These are phyloP conservation scores for Diorhabda sublineata DNA, from an alignment of 1,140 invertebrate genomes.

Conservation along the genomic window DNA sequence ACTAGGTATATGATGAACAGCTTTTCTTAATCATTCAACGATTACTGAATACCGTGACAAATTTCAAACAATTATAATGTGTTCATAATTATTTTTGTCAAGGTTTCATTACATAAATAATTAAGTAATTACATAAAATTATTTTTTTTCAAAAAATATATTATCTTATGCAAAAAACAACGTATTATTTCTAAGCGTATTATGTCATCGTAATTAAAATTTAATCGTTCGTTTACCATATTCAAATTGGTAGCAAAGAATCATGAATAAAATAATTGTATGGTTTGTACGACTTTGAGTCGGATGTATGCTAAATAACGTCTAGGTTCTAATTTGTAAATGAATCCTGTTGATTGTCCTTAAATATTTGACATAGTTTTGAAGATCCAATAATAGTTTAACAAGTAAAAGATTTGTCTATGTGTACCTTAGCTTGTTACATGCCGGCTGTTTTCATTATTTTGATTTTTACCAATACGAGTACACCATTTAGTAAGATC, in stretches of 20 bases:
- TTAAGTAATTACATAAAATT: background rate
- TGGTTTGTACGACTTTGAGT: too few species aligned
- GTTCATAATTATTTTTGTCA: slow-evolving; percentile 3
- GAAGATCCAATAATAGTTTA: too few species aligned
- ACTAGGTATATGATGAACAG: background rate
- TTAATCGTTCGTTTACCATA: slow-evolving; percentile 2
- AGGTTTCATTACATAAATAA: background rate
- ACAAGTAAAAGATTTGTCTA: too few species aligned
- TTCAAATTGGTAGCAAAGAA: slow-evolving; percentile 8
- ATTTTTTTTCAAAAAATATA: background rate
- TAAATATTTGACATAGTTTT: too few species aligned
- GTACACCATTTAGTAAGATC: too few species aligned
- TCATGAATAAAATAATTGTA: slow-evolving; percentile 18
- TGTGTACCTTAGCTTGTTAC: too few species aligned
- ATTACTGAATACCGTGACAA: background rate
- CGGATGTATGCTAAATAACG: too few species aligned
- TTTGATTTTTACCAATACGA: too few species aligned
- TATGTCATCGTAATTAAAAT: background rate
- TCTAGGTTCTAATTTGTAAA: too few species aligned
- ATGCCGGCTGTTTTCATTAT: too few species aligned
- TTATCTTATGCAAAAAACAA: background rate
- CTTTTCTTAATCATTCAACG: slow-evolving; percentile 3
- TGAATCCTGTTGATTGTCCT: too few species aligned
- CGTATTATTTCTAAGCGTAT: background rate
- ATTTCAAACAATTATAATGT: background rate